Conservation (phyloP, 2,797 vertebrate genomes). For the Leptoclinus maculatus region DNA sequence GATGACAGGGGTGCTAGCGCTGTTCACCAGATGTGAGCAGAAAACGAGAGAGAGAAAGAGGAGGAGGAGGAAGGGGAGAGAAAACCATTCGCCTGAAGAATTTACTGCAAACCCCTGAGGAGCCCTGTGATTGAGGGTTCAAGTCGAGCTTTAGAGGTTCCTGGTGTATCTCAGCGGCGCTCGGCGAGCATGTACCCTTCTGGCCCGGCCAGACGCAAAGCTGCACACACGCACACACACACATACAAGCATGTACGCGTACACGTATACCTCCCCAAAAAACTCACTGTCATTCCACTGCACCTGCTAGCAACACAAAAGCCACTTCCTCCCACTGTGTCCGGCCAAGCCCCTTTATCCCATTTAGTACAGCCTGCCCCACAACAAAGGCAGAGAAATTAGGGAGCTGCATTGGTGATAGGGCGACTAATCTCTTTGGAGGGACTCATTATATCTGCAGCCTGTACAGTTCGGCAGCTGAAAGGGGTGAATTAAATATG, state of each 20-base stretch:
- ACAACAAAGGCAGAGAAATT: slow-evolving; percentile 84
- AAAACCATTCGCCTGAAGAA: slow-evolving; percentile 85
- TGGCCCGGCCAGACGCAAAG: slow-evolving; percentile 32
- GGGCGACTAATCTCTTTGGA: slow-evolving; percentile 84
- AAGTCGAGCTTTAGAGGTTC: slow-evolving; percentile 81
- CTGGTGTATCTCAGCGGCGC: slow-evolving; percentile 80
- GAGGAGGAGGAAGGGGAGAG: slow-evolving; percentile 67
- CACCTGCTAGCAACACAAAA: slow-evolving; percentile 85
- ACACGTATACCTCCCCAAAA: background rate
- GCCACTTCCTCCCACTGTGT: slow-evolving; percentile 82
- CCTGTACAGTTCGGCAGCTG: slow-evolving; percentile 78
- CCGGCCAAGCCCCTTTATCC: slow-evolving; percentile 77
- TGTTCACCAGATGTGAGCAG: slow-evolving; percentile 86
- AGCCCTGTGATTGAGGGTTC: slow-evolving; percentile 84
- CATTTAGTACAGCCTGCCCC: slow-evolving; percentile 76
- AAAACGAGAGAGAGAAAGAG: slow-evolving; percentile 60
- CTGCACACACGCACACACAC: slow-evolving; percentile 6
- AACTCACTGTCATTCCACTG: slow-evolving; percentile 77
- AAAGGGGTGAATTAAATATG: slow-evolving; percentile 78
- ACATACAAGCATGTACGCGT: background rate
- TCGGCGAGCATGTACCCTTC: slow-evolving; percentile 49
- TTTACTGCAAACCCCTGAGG: slow-evolving; percentile 84
- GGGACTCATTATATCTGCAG: slow-evolving; percentile 78
- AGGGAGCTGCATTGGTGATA: slow-evolving; percentile 81
- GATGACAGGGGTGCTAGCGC: slow-evolving; percentile 83